Evolutionary conservation across 2,888 invertebrate species (phyloP), one percentile per base, ranked within the genome.

Genomic region (Linnaemya tessellans): DNA sequence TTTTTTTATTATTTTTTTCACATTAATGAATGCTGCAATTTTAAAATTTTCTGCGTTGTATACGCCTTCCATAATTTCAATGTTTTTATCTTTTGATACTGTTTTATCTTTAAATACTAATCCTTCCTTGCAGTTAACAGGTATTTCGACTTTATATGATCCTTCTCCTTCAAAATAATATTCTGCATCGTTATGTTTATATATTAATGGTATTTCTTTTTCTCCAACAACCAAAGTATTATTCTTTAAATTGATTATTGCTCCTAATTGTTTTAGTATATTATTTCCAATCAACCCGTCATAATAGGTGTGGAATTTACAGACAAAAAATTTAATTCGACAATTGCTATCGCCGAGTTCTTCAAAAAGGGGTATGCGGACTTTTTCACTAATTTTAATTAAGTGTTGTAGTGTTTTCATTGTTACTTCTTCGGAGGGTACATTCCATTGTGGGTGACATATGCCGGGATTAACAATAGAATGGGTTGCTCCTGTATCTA

Each of bases 221-320:
- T 51, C 20, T 5, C 51, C 67, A 11, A 68, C 20, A 13, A 5
- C 51, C 3, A 68, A 30, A 30, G 9, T n/a, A 9, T 65, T 11
- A 11, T 65, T 30, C 8, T 51, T 51, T 51, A 51, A 51, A 58
- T 65, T 65, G 46, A 73, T 54, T 13, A 30, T 8, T 4, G 68
- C 65, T 20, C 70, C 56, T 38, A 74, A 70, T 46, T 20, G 68
- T 25, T 49, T 79, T 18, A 84, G 43, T 18, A 84, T 46, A 56
- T 79, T 68, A 43, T 51, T 51, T 51, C 49, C 49, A 10, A 51
- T 20, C 10, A 51, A 20, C 20, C 46, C 25, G 25, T 64, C 22
- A 11, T 84, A 84, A 9, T 49, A 38, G 11, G 67, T 46, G 30
- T 84, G 78, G n/a, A 80, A 80, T 25, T 80, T 13, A 5, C 49